Conservation (phyloP, 1,140 invertebrate genomes). For the Anastrepha obliqua region DNA sequence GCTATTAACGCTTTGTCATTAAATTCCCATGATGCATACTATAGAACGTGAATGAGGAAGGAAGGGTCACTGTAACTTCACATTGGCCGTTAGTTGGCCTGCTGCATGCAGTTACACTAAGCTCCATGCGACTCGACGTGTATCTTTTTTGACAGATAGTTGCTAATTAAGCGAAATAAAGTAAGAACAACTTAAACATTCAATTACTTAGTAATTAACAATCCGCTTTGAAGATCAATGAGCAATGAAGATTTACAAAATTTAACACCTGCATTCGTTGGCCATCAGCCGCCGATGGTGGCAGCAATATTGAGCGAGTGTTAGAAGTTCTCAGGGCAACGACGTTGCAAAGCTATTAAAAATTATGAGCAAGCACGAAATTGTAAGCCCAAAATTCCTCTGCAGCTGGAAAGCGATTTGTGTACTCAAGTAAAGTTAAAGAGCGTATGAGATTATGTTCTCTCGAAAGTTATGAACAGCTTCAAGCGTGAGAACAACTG, state of each 20-base stretch:
- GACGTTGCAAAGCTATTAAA: constrained; percentile 19
- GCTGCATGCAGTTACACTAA: not conserved
- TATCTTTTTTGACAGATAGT: constrained; percentile 3
- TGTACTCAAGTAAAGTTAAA: not conserved
- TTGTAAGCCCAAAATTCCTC: not conserved
- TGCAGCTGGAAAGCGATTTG: not conserved
- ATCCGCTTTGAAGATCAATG: not conserved
- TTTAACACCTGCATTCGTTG: not conserved
- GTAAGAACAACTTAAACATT: constrained; percentile 38
- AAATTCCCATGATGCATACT: constrained; percentile 40
- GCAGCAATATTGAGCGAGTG: constrained; percentile 7
- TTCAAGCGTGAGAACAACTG: not conserved
- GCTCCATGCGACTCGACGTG: not conserved
- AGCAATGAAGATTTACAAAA: not conserved
- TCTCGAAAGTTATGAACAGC: not conserved
- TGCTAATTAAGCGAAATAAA: constrained; percentile 40
- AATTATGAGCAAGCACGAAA: constrained; percentile 12
- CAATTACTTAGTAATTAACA: constrained; percentile 39
- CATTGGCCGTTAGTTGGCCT: not conserved
- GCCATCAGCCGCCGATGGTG: not conserved
- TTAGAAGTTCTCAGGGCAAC: not conserved
- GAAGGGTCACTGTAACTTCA: not conserved
- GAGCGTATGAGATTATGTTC: not conserved
- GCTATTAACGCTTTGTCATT: constrained; percentile 44
- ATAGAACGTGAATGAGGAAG: not conserved